Evolutionary conservation across 2,113 vertebrate genomes (phyloP).

Genomic region (Macrotis lagotis): DNA sequence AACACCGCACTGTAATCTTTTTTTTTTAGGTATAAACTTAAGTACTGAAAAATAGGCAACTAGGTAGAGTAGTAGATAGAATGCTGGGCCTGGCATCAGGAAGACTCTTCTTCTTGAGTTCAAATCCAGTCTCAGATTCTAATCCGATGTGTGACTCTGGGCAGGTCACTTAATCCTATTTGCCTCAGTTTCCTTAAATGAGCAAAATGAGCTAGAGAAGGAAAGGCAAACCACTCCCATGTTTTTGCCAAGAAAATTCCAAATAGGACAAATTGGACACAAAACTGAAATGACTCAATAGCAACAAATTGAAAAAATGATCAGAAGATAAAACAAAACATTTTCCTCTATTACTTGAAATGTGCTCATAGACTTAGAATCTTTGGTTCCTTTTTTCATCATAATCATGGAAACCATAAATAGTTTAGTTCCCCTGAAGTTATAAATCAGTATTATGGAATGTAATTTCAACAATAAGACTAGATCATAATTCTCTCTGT

Average conservation of each 20-base stretch:
- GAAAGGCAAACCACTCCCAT: not conserved
- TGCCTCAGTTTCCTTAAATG: not conserved
- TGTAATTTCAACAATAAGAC: not conserved
- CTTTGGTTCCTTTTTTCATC: not conserved
- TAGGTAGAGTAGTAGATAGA: not conserved
- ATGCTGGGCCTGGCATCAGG: not conserved
- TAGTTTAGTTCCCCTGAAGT: not conserved
- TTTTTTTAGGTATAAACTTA: not conserved
- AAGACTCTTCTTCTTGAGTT: not conserved
- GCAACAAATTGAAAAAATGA: not conserved
- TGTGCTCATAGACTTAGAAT: not conserved
- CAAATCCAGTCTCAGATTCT: not conserved
- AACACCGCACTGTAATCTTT: not conserved
- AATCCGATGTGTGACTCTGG: not conserved
- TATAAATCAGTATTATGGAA: slow-evolving; percentile 28
- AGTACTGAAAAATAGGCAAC: not conserved
- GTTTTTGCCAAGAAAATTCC: not conserved
- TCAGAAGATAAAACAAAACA: not conserved
- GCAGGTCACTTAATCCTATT: not conserved
- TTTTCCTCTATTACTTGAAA: not conserved
- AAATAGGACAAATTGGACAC: not conserved
- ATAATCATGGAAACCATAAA: slow-evolving; percentile 18
- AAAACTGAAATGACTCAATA: not conserved
- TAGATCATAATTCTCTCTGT: not conserved
- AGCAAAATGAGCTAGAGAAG: not conserved